These are phyloP conservation scores for Gallinago paraguaiae DNA, from an alignment of 2,113 vertebrate species.

Conservation along the genomic window DNA sequence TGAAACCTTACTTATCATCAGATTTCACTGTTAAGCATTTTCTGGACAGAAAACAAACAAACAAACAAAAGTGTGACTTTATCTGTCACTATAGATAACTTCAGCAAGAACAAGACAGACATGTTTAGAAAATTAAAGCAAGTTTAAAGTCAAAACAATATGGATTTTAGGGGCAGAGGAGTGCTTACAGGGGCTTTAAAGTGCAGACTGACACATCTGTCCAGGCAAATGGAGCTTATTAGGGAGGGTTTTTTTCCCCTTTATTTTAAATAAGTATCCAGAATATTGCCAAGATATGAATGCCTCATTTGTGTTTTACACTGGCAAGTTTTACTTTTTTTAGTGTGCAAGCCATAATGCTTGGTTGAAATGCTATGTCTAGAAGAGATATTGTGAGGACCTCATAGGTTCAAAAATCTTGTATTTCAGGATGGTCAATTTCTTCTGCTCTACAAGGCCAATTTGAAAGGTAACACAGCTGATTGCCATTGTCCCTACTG, in stretches of 20 bases:
- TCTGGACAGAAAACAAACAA: not conserved
- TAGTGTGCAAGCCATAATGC: not conserved
- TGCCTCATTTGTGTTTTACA: not conserved
- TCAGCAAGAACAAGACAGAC: not conserved
- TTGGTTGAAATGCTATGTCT: not conserved
- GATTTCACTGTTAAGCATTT: not conserved
- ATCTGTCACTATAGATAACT: not conserved
- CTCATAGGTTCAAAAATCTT: not conserved
- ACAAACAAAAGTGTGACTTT: not conserved
- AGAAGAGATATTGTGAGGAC: not conserved
- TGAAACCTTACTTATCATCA: not conserved
- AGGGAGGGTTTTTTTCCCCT: not conserved
- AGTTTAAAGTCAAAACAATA: not conserved
- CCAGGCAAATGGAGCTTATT: not conserved
- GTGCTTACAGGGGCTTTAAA: not conserved
- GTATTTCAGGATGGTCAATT: not conserved
- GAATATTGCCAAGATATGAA: not conserved
- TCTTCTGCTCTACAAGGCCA: not conserved
- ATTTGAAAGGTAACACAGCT: accelerated
- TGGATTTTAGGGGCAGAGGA: not conserved
- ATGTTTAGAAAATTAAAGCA: not conserved
- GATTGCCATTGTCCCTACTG: not conserved
- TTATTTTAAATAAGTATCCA: not conserved
- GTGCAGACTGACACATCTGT: not conserved
- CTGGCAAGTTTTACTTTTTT: not conserved